A percentile compares a stretch with the other conserved stretches of the same genome.
Conservation (phyloP, 1,140 invertebrate genomes). For the Cydia pomonella region DNA sequence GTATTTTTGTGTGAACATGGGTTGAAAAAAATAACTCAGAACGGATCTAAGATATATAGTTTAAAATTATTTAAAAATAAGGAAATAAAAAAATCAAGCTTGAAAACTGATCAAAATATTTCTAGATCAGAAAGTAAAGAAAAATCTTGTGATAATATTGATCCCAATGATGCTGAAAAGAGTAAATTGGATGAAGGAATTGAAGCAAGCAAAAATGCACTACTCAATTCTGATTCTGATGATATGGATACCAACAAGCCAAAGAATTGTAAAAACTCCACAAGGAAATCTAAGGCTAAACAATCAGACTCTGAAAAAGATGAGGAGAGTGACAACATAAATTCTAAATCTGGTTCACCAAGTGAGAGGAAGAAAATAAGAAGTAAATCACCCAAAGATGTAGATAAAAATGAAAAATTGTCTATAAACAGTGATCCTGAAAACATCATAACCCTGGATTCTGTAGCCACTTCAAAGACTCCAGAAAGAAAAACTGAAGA, state of each 20-base stretch:
- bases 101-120: slow-evolving; percentile 30
- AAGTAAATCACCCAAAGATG: not conserved
- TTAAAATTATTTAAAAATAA: slow-evolving; percentile 36
- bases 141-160: not conserved
- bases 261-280: slow-evolving; percentile 9
- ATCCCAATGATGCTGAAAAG: not conserved
- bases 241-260: not conserved
- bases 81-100: slow-evolving; percentile 26
- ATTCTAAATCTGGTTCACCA: not conserved
- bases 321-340: not conserved
- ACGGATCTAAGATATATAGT: slow-evolving; percentile 46
- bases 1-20: slow-evolving; percentile 52
- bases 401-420: not conserved
- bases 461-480: slow-evolving; percentile 39
- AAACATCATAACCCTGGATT: not conserved
- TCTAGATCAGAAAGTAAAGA: slow-evolving; percentile 18
- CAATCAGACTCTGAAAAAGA: not conserved
- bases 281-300: not conserved
- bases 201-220: slow-evolving; percentile 35
- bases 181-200: slow-evolving; percentile 30
- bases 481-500: slow-evolving; percentile 44
- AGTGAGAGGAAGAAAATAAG: not conserved
- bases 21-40: slow-evolving; percentile 55
- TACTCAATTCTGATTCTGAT: slow-evolving; percentile 54
- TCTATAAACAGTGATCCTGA: not conserved